Percentiles rank a stretch among this genome's conserved stretches.
These are phyloP conservation scores for Pterois miles DNA, from an alignment of 2,797 vertebrate genomes.

Conservation along the genomic window DNA sequence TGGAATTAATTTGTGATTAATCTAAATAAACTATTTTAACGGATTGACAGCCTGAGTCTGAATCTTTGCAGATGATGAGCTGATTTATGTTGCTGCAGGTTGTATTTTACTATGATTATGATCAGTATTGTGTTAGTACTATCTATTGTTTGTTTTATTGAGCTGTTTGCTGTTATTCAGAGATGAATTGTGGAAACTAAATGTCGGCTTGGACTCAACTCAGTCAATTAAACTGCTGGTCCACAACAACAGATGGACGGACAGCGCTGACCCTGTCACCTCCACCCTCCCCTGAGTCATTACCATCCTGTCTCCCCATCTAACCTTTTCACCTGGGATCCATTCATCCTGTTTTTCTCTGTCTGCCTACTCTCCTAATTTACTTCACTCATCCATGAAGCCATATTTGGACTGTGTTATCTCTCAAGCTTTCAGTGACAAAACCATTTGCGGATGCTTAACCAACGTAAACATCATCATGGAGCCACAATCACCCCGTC, in stretches of 20 bases:
- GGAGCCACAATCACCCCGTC: slow-evolving; percentile 15
- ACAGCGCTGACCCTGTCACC: slow-evolving; percentile 24
- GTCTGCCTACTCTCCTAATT: slow-evolving; percentile 39
- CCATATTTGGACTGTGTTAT: slow-evolving; percentile 57
- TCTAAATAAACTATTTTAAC: too few relatives aligned
- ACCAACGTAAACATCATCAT: slow-evolving; percentile 36
- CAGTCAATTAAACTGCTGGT: slow-evolving; percentile 59
- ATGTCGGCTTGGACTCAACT: slow-evolving; percentile 20
- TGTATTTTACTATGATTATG: neutral
- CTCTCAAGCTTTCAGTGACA: slow-evolving; percentile 32
- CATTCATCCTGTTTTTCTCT: slow-evolving; percentile 61
- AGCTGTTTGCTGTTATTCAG: slow-evolving; percentile 4
- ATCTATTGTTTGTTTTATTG: neutral
- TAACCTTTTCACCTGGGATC: slow-evolving; percentile 58
- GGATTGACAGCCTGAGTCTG: neutral
- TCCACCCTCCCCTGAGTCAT: slow-evolving; percentile 31
- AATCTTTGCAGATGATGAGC: neutral
- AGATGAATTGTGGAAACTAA: slow-evolving; percentile 19
- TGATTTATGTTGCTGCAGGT: neutral
- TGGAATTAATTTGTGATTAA: too few relatives aligned
- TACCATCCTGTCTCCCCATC: slow-evolving; percentile 20
- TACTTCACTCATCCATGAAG: slow-evolving; percentile 50
- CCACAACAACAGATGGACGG: slow-evolving; percentile 71
- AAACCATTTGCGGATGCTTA: slow-evolving; percentile 37
- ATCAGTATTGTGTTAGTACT: too few relatives aligned